Evolutionary conservation across 1,140 invertebrate genomes (phyloP).

Genomic region (Chironomus tepperi): DNA sequence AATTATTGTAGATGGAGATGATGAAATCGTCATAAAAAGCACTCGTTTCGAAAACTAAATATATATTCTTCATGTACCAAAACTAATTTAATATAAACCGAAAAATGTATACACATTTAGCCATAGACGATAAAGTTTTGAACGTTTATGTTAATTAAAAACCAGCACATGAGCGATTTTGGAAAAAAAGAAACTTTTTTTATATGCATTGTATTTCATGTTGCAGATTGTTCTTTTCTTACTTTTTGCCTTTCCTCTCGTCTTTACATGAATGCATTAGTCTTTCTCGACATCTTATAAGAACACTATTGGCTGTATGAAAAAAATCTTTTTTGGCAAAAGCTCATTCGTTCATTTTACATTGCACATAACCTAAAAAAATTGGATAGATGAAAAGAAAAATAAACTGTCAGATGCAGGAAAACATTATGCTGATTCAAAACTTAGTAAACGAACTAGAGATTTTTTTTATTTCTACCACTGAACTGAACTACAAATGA

Average conservation of each 20-base stretch:
- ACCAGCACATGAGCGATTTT: constrained; percentile 6
- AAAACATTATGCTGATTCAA: constrained; percentile 3
- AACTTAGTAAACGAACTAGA: background rate
- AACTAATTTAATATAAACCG: constrained; percentile 14
- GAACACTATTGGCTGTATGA: background rate
- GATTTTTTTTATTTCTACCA: background rate
- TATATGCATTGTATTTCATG: background rate
- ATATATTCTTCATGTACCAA: background rate
- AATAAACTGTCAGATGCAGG: constrained; percentile 1
- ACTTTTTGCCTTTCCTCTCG: background rate
- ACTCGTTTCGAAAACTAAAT: background rate
- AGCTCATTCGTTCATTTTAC: background rate
- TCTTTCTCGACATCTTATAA: background rate
- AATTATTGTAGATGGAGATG: background rate
- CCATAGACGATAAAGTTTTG: background rate
- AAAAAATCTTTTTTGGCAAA: background rate
- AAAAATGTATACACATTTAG: no score
- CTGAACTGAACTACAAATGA: background rate
- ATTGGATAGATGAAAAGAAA: background rate
- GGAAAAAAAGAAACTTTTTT: background rate
- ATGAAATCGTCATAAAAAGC: constrained; percentile 8
- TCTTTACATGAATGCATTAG: background rate
- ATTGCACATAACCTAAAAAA: background rate
- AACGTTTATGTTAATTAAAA: constrained; percentile 1
- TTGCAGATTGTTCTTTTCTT: background rate